phyloP scores from a whole-genome alignment of 23 tunicate species.

The Styela clava region DNA sequence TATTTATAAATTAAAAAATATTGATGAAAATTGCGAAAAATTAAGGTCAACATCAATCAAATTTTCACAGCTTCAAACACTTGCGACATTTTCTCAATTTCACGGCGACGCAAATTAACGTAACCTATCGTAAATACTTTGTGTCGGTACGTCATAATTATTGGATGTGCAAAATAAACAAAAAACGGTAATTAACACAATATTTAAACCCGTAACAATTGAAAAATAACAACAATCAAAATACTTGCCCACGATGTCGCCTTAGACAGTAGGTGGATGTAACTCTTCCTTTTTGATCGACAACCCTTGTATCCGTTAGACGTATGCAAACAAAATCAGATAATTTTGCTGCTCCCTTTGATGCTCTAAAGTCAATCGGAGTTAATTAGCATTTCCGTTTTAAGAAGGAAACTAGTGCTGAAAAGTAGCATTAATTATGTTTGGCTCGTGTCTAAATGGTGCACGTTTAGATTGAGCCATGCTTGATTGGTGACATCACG shows the following conservation, averaged over 20 bases:
- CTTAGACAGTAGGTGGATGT: not conserved
- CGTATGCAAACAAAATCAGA: not conserved
- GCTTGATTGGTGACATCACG: no score
- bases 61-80: not conserved
- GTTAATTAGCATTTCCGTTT: not conserved
- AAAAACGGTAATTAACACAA: not conserved
- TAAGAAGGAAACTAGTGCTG: not conserved
- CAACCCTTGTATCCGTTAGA: not conserved
- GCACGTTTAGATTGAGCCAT: no score
- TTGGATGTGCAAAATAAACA: not conserved
- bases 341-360: not conserved
- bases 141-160: not conserved
- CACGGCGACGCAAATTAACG: not conserved
- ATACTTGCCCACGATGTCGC: no score
- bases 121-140: not conserved
- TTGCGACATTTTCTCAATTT: not conserved
- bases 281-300: not conserved
- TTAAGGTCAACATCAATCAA: not conserved
- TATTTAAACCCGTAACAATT: no score
- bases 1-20: no score
- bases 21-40: no score
- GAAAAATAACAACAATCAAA: no score
- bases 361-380: not conserved
- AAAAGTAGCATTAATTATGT: not conserved
- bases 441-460: not conserved